Evolutionary conservation across 1,140 invertebrate species (phyloP), one percentile per base, ranked within the genome.

Genomic region (Drosophila littoralis): DNA sequence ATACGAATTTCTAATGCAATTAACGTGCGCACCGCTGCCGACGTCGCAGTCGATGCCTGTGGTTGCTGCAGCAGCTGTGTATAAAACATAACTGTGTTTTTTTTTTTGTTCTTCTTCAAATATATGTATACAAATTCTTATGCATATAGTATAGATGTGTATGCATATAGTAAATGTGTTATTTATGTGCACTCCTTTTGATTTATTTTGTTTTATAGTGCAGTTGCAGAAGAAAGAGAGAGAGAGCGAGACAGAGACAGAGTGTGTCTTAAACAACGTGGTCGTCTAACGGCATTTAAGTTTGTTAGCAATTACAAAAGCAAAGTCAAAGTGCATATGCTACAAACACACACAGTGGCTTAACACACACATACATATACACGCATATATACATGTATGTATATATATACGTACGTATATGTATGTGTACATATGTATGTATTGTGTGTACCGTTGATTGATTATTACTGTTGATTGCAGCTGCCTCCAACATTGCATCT

Each of bases 1-100:
- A 76, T 79, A 77, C 79, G 84, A 88, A 83, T 88, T 89, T 88
- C 77, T 88, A 88, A 88, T 88, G 78, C 76, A 85, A 85, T 85
- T 85, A 85, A 84, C 67, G 81, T 60, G 61, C 48, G 69, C 36
- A 55, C 38, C 50, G 77, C 59, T 43, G 46, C 40, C 60, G 35
- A 17, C 46, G 48, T 60, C 59, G 73, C 38, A 33, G 67, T 52
- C 54, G 58, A 12, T 32, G 55, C 35, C 22, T 51, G 28, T 42
- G 8, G 28, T n/a, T 42, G 51, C 65, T 57, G 57, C 45, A 46
- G 72, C 81, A 74, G 77, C 67, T 86, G 79, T 79, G 81, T 72
- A n/a, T 58, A 46, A 75, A 71, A 74, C 52, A 66, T 66, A 74
- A 69, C 57, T 66, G 59, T 69, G 54, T 69, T 68, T 43, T 69